Evolutionary conservation across 1,140 invertebrate genomes (phyloP), one percentile per base, ranked within the genome.

Genomic region (Heliconius himera): DNA sequence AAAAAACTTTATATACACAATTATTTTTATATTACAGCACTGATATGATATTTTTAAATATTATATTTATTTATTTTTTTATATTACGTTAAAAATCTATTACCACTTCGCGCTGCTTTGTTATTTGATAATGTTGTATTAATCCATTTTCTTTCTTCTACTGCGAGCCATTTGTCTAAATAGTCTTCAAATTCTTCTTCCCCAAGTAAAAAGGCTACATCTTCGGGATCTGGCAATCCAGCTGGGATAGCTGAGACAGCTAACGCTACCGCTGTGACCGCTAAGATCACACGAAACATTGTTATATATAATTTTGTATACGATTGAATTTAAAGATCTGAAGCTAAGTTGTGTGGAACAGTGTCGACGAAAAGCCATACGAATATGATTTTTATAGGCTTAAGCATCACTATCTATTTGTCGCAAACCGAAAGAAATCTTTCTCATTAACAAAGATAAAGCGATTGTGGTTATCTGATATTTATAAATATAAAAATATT

Each of bases 161-260:
- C 60, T n/a, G 83, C 85, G 2, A 94, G 85, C 91, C 91, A 94
- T 8, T 73, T 74, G 36, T 94, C 91, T 2, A 93, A 82, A 36
- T 94, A 93, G 51, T 93, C 91, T 74, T 94, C 91, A 76, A 91
- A 93, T n/a, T 92, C 88, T 18, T 93, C 90, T 82, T 94, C 92
- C 20, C 83, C 85, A 8, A 92, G 84, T 18, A 86, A 76, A 20
- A 90, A 82, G 3, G 90, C 88, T 8, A 92, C 70, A 54, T 89
- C 76, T 9, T 83, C 76, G 22, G 91, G 90, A 51, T 89, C 83
- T 4, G 85, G 80, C 29, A 89, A 78, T 0, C 85, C 73, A 9
- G 77, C 71, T 8, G 86, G 83, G 5, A 85, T 73, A 1, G 84
- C 83, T 16, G 74, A 76, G 3, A 81, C 80, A n/a, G 73, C 80